Evolutionary conservation across 1,140 invertebrate species (phyloP).

Genomic region (Dysdera silvatica): DNA sequence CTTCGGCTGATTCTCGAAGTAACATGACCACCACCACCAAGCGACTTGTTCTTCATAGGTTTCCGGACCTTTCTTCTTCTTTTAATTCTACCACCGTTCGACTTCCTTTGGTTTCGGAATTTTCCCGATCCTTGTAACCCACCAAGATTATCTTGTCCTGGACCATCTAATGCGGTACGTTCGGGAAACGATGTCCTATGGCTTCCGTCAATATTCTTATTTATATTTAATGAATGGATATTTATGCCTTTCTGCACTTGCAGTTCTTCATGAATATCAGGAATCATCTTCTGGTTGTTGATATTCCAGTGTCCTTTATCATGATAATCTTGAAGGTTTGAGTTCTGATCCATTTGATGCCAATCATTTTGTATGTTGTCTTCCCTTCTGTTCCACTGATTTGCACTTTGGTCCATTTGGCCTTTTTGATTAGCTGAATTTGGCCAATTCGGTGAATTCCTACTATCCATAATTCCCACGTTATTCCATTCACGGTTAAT

Average conservation of each 20-base stretch:
- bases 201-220: no score
- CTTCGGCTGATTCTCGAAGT: no score
- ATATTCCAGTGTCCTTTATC: background rate
- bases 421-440: background rate
- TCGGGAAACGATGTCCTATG: background rate
- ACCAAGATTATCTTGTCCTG: background rate
- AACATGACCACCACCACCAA: no score
- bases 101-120: background rate
- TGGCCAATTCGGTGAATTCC: background rate
- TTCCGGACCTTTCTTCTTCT: background rate
- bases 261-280: background rate
- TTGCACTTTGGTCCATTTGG: background rate
- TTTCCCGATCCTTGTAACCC: background rate
- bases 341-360: background rate
- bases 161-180: background rate
- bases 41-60: background rate
- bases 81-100: background rate
- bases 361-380: background rate
- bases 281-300: background rate
- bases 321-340: background rate
- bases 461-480: constrained; percentile 2
- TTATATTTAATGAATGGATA: background rate
- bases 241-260: background rate
- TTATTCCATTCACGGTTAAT: background rate
- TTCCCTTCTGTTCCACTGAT: constrained; percentile 10